Base-by-base conservation (phyloP, 2,888 invertebrate genomes). In the Phaedon cochleariae region DNA sequence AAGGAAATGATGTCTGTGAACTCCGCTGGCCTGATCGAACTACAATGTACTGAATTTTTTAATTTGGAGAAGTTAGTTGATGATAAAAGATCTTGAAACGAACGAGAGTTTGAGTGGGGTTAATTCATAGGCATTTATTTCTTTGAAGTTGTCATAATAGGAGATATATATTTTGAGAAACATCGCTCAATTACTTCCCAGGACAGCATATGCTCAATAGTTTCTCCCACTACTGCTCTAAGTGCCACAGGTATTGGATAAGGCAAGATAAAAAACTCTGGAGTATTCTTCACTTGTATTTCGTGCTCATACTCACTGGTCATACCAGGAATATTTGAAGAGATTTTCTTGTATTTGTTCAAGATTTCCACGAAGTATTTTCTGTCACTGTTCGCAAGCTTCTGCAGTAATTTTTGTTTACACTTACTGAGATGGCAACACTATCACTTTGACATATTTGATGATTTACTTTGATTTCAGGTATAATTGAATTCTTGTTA, bases 141-240 rank as follows among this genome's bases (percentile, higher is more conserved):
- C n/a, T 21, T 17, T 9, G 20, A 4, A 21, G 49, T 49, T 20
- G 20, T 49, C 49, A 18, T 21, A 10, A 49, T 9, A 2, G 49
- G 49, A 20, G 49, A 49, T 12, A 49, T 21, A 21, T 21, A 49
- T 49, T 21, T 49, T 7, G 49, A 49, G 21, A 21, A 49, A 22
- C 49, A 49, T 5, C 49, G 49, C 49, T 49, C 49, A 49, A 49
- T 49, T 1, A 49, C 20, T 49, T 21, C 21, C 49, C 49, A 49
- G 7, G 49, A 20, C 15, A 21, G 21, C 49, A 49, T 49, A 1
- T 49, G 21, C 18, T 20, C 4, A 5, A 49, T 49, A n/a, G 49
- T 22, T 22, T 49, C 22, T 4, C 20, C 49, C 10, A 49, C 49
- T n/a, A 21, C 49, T 21, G 21, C 17, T 12, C 49, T 17, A n/a